Evolutionary conservation across 2,888 invertebrate genomes (phyloP).

Genomic region (Caenorhabditis imperialis): DNA sequence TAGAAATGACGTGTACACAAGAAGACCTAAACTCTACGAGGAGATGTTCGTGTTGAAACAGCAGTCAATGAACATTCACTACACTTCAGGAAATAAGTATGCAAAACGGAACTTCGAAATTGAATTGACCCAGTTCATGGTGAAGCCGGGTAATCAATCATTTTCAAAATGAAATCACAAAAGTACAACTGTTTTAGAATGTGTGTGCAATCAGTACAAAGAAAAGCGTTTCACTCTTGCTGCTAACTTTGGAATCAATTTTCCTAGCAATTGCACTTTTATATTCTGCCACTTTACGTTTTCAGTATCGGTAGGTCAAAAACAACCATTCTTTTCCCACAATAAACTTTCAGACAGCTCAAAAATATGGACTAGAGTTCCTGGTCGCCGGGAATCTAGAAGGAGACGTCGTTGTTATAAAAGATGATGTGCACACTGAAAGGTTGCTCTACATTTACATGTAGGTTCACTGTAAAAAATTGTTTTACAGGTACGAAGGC

Average conservation of each 20-base stretch:
- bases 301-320: no score
- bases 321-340: no score
- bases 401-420: conserved; percentile 1
- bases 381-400: background rate
- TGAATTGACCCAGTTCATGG: background rate
- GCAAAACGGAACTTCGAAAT: conserved; percentile 6
- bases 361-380: no score
- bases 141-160: conserved; percentile 9
- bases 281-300: no score
- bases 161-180: no score
- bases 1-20: background rate
- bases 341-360: no score
- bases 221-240: background rate
- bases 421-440: conserved; percentile 10
- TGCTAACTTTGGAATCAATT: background rate
- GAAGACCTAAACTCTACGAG: background rate
- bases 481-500: conserved; percentile 9
- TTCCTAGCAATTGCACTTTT: background rate
- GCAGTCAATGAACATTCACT: background rate
- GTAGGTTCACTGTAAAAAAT: background rate
- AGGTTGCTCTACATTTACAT: background rate
- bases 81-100: background rate
- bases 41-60: conserved; percentile 19
- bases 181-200: no score
- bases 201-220: conserved; percentile 4